phyloP scores from a whole-genome alignment of 2,888 invertebrate genomes.

The Eupelmus urozonus region DNA sequence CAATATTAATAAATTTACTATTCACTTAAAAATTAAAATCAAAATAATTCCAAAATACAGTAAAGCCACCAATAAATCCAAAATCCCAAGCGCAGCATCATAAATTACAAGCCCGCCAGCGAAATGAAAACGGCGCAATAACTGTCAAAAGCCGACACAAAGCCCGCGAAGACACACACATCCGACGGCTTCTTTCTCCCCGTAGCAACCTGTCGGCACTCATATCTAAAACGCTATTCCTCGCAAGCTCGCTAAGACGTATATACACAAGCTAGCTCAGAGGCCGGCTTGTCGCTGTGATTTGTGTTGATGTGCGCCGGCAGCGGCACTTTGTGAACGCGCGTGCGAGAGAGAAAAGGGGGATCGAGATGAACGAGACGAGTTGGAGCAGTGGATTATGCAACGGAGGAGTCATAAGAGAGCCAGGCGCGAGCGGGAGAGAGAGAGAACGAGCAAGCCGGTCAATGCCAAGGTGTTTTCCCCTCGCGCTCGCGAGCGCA shows the following conservation, averaged over 20 bases:
- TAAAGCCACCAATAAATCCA: too few species aligned
- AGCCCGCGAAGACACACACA: too few species aligned
- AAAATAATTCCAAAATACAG: too few species aligned
- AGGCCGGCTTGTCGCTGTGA: background rate
- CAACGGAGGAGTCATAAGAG: background rate
- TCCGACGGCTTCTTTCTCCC: too few species aligned
- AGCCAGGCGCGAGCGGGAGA: background rate
- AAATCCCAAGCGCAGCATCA: too few species aligned
- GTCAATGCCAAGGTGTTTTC: conserved; percentile 76
- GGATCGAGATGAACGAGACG: conserved; percentile 74
- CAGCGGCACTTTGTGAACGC: background rate
- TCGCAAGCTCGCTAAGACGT: background rate
- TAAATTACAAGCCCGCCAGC: too few species aligned
- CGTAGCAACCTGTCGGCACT: background rate
- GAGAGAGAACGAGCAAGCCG: conserved; percentile 68
- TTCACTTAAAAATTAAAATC: too few species aligned
- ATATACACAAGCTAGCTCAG: too few species aligned
- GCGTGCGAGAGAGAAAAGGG: background rate
- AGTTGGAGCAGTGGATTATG: conserved; percentile 66
- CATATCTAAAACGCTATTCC: background rate
- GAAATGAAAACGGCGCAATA: too few species aligned
- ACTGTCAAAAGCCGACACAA: too few species aligned
- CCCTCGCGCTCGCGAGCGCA: conserved; percentile 11
- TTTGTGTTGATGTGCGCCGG: background rate
- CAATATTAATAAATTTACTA: too few species aligned